Evolutionary conservation across 1,140 invertebrate species (phyloP).

Genomic region (Eurytemora carolleeae): DNA sequence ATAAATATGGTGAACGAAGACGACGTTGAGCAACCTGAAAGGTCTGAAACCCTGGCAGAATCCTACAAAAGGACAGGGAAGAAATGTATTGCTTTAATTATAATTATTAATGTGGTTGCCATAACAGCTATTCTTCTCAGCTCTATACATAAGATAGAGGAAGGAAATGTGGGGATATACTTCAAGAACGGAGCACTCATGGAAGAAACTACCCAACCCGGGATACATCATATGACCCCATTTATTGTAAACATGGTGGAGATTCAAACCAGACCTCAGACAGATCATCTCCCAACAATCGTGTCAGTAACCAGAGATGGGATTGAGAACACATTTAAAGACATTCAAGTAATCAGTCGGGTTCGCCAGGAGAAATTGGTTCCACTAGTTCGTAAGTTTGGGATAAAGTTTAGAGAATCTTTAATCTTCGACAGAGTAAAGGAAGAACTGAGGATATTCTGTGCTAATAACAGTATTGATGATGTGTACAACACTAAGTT

Average conservation of each 20-base stretch:
- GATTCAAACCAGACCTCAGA: background rate
- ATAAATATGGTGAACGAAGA: no score
- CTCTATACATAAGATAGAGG: conserved; percentile 7
- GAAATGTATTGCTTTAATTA: no score
- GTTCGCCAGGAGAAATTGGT: background rate
- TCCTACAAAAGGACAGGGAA: no score
- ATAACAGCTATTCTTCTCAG: background rate
- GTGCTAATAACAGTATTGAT: conserved; percentile 4
- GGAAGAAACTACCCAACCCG: background rate
- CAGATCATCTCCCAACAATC: background rate
- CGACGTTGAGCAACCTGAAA: no score
- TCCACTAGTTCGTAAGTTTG: background rate
- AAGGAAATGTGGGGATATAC: conserved; percentile 12
- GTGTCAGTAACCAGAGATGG: conserved; percentile 5
- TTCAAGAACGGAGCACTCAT: background rate
- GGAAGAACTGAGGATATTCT: conserved; percentile 4
- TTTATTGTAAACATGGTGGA: conserved; percentile 1
- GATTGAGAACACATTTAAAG: conserved; percentile 4
- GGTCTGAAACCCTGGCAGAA: no score
- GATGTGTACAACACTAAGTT: conserved; percentile 4
- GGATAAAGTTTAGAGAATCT: conserved; percentile 1
- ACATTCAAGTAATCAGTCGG: conserved; percentile 3
- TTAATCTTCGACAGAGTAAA: conserved; percentile 2
- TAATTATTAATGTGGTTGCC: no score
- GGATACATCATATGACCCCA: conserved; percentile 3